Evolutionary conservation across 2,797 vertebrate genomes (phyloP), one percentile per base, ranked within the genome.

Genomic region (Prunella strophiata): DNA sequence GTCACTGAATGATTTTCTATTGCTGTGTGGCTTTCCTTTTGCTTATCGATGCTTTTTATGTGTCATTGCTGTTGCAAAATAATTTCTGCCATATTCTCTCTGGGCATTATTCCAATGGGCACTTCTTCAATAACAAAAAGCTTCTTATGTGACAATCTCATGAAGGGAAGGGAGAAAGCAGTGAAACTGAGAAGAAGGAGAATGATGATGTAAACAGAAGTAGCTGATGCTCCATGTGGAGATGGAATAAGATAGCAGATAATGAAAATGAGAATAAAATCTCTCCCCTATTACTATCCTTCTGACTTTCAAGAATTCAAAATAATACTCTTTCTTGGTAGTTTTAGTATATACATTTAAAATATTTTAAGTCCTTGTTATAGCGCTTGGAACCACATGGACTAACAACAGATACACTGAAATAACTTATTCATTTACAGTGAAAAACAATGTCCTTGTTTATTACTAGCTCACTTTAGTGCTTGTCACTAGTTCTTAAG

Each of bases 21-120:
- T 40, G 8, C 38, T 72, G 3, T 9, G 10, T 59, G 42, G 14
- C 45, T 40, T 22, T 87, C 68, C 36, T 52, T 45, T 79, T 43
- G 3, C n/a, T 34, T 81, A 30, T 43, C 0, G 0, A 3, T 48
- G 8, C 16, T 75, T 82, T 75, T 50, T 16, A 13, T 15, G 3
- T n/a, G 11, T 61, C 20, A 11, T 11, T 71, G 25, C 15, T 89
- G 34, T 23, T 61, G 40, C 30, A 63, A 23, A 59, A 32, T 27
- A 42, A 42, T 38, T 51, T 51, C 19, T 91, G 42, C 4, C 5
- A 1, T 71, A 9, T 54, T 54, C 15, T 48, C 15, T 68, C 13
- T 78, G 45, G 10, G 16, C 4, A 16, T 36, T 82, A 47, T 68
- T 82, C 70, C 12, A 40, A 7, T 55, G 27, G 30, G 18, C 43